These are phyloP conservation scores for Ascaphus truei DNA, from an alignment of 2,113 vertebrate species.

Conservation along the genomic window DNA sequence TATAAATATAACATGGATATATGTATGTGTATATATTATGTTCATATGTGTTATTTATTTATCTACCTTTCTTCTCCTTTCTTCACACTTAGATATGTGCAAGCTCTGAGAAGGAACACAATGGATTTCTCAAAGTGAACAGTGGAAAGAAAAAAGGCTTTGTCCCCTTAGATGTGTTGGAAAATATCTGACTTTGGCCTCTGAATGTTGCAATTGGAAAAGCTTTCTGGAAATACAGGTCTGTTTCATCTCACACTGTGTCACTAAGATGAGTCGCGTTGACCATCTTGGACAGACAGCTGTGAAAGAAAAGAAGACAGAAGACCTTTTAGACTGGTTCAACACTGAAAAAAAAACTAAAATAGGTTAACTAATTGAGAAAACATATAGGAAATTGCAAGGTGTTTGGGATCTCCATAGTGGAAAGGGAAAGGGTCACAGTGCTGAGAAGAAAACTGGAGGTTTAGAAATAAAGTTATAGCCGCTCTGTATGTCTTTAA, in stretches of 20 bases:
- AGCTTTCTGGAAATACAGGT: slow-evolving; percentile 43
- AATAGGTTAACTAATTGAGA: no score
- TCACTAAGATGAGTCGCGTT: slow-evolving; percentile 51
- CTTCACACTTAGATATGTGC: slow-evolving; percentile 80
- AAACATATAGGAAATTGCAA: no score
- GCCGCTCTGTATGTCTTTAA: slow-evolving; percentile 7
- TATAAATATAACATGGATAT: no score
- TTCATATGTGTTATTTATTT: neutral
- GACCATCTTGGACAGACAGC: slow-evolving; percentile 47
- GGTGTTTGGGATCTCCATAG: no score
- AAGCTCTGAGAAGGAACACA: slow-evolving; percentile 76
- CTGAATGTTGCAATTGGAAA: slow-evolving; percentile 40
- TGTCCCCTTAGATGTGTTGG: slow-evolving; percentile 82
- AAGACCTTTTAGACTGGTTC: slow-evolving; percentile 39
- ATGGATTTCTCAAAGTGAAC: slow-evolving; percentile 86
- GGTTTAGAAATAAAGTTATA: neutral
- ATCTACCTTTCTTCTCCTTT: slow-evolving; percentile 8
- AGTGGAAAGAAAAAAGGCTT: slow-evolving; percentile 92
- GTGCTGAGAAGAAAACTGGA: neutral
- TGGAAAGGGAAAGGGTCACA: no score
- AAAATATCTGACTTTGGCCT: slow-evolving; percentile 77
- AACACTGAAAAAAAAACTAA: neutral
- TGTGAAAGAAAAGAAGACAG: slow-evolving; percentile 43
- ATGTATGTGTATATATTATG: neutral
- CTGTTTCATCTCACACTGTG: slow-evolving; percentile 57